Evolutionary conservation across 1,140 invertebrate species (phyloP), one percentile per base, ranked within the genome.

Genomic region (Drosophila paulistorum): DNA sequence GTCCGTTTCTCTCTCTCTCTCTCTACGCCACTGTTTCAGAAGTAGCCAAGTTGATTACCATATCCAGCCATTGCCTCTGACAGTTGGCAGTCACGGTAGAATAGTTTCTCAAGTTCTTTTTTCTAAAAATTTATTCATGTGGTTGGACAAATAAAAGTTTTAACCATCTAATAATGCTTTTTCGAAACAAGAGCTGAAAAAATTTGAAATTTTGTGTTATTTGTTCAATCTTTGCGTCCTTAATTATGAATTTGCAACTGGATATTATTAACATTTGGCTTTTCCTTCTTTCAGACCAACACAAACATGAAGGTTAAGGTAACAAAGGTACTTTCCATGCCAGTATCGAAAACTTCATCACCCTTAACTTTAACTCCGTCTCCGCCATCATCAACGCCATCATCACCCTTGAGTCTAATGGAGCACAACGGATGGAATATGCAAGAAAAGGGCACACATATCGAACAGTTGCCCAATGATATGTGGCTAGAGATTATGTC

Each of bases 401-500:
- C n/a, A 1, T 55, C 73, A 7, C 60, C 66, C 7, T 30, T 30
- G 6, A 57, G 59, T 1, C 41, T 55, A 1, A 5, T 14, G 23
- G 66, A 60, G 1, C 0, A 17, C 10, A 11, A 7, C 6, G 42
- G n/a, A 11, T 13, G 13, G 13, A 30, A 41, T 0, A 33, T 55
- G 9, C 30, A 0, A 9, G 9, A 3, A 3, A 9, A 1, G 6
- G 23, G 10, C 9, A 58, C 67, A 1, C 65, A 82, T 62, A 75
- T 89, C 14, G 76, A 90, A 10, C 39, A 75, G 13, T 54, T 91
- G 42, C 90, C 90, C 10, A 85, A 79, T 37, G 90, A 91, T 35
- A 20, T 91, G 45, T 79, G 85, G 74, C 66, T 91, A 26, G 78
- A 90, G 55, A 79, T 91, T 3, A 86, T 91, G 69, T 59, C 72